A percentile compares a stretch with the other conserved stretches of the same genome.
These are phyloP conservation scores for Ailuropoda melanoleuca DNA, from an alignment of 2,113 vertebrate species.

Conservation along the genomic window DNA sequence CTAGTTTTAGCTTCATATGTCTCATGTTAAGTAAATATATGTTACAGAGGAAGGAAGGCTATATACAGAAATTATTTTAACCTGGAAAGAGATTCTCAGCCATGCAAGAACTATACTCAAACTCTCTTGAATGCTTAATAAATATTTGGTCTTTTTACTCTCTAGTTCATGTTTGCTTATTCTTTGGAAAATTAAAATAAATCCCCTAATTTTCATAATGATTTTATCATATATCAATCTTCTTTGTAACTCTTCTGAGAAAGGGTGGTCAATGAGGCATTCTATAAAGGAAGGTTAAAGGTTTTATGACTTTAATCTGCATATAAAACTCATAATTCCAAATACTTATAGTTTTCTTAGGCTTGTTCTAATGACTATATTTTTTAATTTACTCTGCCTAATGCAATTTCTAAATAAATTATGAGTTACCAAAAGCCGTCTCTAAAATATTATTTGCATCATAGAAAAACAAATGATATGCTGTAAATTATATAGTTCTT, in stretches of 20 bases:
- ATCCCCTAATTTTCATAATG: slow-evolving; percentile 67
- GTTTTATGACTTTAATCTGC: slow-evolving; percentile 57
- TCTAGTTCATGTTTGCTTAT: slow-evolving; percentile 69
- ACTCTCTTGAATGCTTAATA: slow-evolving; percentile 57
- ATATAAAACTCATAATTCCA: slow-evolving; percentile 30
- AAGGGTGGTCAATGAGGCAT: slow-evolving; percentile 56
- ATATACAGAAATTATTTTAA: slow-evolving; percentile 49
- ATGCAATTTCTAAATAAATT: slow-evolving; percentile 55
- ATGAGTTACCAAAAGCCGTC: not conserved
- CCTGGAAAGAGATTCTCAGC: not conserved
- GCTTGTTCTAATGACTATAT: not conserved
- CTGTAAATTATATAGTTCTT: not conserved
- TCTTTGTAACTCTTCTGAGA: slow-evolving; percentile 61
- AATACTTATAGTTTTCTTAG: slow-evolving; percentile 25
- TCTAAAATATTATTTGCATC: slow-evolving; percentile 39
- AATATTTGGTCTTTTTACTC: slow-evolving; percentile 54
- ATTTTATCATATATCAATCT: slow-evolving; percentile 64
- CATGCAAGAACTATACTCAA: not conserved
- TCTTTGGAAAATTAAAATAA: slow-evolving; percentile 73
- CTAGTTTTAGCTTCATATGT: not conserved
- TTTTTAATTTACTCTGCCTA: slow-evolving; percentile 44
- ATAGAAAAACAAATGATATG: not conserved
- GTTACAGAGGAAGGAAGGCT: slow-evolving; percentile 7
- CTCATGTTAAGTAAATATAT: slow-evolving; percentile 26
- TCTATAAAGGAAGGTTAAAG: slow-evolving; percentile 52